These are phyloP conservation scores for Piliocolobus tephrosceles DNA, from an alignment of 2,113 vertebrate genomes.

Conservation along the genomic window DNA sequence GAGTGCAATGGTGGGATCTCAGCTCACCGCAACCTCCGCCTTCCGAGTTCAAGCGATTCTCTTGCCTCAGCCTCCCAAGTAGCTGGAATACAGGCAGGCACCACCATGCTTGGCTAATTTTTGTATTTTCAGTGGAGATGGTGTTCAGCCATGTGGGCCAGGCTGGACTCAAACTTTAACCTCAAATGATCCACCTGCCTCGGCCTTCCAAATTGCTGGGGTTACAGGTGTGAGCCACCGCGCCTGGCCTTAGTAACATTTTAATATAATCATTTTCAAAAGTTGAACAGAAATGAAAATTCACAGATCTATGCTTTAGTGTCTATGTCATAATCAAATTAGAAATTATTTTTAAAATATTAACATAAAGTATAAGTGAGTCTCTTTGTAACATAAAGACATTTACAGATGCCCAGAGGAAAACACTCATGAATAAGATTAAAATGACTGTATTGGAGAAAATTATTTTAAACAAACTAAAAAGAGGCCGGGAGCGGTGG, in stretches of 20 bases:
- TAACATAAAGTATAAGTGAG: background rate
- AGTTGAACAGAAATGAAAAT: background rate
- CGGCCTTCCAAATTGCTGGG: no score
- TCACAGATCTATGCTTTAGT: background rate
- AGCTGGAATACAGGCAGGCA: no score
- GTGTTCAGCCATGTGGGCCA: no score
- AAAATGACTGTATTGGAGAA: background rate
- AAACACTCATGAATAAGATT: background rate
- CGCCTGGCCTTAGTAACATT: background rate
- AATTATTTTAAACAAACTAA: slow-evolving; percentile 28
- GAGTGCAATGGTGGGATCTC: no score
- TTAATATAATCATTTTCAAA: background rate
- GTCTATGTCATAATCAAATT: background rate
- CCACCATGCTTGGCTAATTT: no score
- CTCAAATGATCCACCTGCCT: no score
- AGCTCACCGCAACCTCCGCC: no score
- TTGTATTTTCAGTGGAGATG: no score
- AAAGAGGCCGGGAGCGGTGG: background rate
- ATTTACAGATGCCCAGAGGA: background rate
- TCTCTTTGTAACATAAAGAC: background rate
- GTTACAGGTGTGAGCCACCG: no score
- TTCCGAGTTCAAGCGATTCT: no score
- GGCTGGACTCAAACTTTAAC: no score
- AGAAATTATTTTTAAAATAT: slow-evolving; percentile 12
- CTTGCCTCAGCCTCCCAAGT: no score